Evolutionary conservation across 2,113 vertebrate species (phyloP).

Genomic region (Urocynchramus pylzowi): DNA sequence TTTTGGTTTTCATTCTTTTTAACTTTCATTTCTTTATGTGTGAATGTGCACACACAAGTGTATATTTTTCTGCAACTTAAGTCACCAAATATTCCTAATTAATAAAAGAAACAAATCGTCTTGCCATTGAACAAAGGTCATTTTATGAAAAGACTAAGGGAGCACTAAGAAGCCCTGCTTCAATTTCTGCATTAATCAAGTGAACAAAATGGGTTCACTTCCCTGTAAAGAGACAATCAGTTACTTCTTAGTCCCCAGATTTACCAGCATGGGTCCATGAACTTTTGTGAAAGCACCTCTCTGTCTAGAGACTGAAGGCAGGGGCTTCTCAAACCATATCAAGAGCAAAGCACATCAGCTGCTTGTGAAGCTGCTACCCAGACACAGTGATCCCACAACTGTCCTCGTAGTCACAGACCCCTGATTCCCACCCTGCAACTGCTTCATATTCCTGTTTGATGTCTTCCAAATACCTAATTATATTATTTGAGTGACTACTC

Average conservation of each 20-base stretch:
- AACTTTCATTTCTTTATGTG: background rate
- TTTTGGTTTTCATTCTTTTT: background rate
- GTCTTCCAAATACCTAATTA: background rate
- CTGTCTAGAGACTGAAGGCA: background rate
- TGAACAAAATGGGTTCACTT: background rate
- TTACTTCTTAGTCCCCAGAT: background rate
- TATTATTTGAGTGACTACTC: background rate
- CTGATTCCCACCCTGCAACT: background rate
- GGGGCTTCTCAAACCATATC: background rate
- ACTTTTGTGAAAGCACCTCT: background rate
- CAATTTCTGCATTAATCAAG: background rate
- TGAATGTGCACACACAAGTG: background rate
- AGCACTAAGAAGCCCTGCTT: background rate
- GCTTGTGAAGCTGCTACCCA: background rate
- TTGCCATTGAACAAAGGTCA: background rate
- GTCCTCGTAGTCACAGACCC: accelerated
- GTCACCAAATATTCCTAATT: background rate
- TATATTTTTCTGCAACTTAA: background rate
- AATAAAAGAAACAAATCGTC: background rate
- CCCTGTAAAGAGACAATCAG: background rate
- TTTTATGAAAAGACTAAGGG: background rate
- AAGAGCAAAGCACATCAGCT: background rate
- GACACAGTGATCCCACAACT: background rate
- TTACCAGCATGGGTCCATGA: background rate
- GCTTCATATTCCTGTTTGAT: background rate